phyloP scores from a whole-genome alignment of 2,797 vertebrate genomes.

The Malurus leucopterus region DNA sequence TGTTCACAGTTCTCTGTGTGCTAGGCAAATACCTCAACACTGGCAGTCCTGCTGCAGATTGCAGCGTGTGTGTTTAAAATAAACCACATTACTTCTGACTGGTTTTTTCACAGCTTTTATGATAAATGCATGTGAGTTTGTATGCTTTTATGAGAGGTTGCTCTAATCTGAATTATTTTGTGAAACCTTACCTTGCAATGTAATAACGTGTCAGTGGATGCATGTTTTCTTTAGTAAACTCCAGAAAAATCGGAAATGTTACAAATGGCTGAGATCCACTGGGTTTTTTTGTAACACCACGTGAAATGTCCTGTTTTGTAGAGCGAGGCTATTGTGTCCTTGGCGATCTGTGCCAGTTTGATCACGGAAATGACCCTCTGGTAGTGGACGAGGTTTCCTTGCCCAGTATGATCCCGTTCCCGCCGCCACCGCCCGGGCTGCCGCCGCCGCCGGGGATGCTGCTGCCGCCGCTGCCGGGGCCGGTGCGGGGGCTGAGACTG shows the following conservation, averaged over 20 bases:
- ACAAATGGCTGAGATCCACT: fast-evolving
- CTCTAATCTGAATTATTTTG: not conserved
- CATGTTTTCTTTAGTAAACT: not conserved
- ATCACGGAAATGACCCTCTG: conserved; percentile 94
- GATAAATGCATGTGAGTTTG: not conserved
- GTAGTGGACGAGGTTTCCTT: conserved; percentile 95
- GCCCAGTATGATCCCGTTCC: conserved; percentile 96
- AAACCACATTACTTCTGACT: not conserved
- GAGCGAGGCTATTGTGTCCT: conserved; percentile 97
- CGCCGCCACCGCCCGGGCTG: conserved; percentile 88
- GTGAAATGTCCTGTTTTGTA: conserved; percentile 60
- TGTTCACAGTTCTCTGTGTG: not conserved
- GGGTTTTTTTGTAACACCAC: not conserved
- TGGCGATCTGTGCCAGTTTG: conserved; percentile 94
- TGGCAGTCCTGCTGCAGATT: not conserved
- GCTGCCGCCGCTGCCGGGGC: conserved; percentile 85
- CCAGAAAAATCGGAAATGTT: not conserved
- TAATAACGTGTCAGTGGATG: not conserved
- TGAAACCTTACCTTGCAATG: not conserved
- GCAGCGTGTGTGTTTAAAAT: not conserved
- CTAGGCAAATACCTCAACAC: not conserved
- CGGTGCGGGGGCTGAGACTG: conserved; percentile 80
- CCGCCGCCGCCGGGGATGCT: conserved; percentile 84
- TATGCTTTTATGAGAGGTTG: not conserved
- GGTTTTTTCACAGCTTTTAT: not conserved